Evolutionary conservation across 2,113 vertebrate species (phyloP).

Genomic region (Thomomys bottae): DNA sequence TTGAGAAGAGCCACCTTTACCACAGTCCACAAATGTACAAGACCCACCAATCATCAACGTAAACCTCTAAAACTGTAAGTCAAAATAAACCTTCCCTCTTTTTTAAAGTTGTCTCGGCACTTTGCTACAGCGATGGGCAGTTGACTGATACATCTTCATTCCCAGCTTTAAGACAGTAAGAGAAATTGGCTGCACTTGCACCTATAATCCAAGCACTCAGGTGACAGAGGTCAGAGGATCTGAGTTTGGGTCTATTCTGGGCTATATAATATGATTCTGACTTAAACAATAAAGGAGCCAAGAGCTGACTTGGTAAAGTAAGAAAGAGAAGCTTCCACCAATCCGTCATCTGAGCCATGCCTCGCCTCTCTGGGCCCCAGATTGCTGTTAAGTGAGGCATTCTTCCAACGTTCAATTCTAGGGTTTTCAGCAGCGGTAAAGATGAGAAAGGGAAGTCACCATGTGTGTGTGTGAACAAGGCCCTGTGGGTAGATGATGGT

Average conservation of each 20-base stretch:
- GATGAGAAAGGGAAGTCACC: not conserved
- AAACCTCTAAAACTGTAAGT: not conserved
- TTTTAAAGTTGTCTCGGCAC: not conserved
- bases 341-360: not conserved
- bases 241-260: not conserved
- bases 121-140: not conserved
- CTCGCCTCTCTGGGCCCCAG: not conserved
- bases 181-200: not conserved
- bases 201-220: not conserved
- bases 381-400: not conserved
- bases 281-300: not conserved
- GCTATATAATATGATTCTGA: not conserved
- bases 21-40: no score
- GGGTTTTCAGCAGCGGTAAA: not conserved
- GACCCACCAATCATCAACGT: not conserved
- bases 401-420: not conserved
- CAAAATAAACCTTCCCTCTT: not conserved
- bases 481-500: not conserved
- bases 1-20: not conserved
- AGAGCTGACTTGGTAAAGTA: not conserved
- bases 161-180: not conserved
- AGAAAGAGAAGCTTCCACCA: not conserved
- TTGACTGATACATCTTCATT: not conserved
- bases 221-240: not conserved
- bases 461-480: rapidly evolving